Base-by-base conservation (phyloP, 2,113 vertebrate genomes). In the Cephalopterus ornatus region DNA sequence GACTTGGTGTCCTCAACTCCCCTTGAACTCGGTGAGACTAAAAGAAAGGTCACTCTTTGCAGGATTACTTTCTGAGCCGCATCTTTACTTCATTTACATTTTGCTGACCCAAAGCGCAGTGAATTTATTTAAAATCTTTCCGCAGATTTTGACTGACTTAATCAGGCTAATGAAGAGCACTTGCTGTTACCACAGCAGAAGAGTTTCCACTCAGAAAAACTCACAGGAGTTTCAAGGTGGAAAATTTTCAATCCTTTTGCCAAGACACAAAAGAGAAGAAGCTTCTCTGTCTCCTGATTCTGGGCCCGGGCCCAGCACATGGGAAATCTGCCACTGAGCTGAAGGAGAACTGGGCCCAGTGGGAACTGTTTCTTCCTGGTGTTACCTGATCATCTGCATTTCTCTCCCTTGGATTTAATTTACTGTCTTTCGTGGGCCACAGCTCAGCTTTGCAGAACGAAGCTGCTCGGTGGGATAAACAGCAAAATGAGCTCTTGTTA, bases 111-210 rank as follows among this genome's bases (percentile, higher is more conserved):
- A 86, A 74, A 87, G 72, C 47, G 30, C 15, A 32, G 41, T 68
- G 35, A 89, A 86, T 83, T 80, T 42, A 81, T 73, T 80, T 65
- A 44, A 75, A 93, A 88, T 92, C 62, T 73, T 84, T 62, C 28
- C 28, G 37, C 35, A 33, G 67, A 66, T 94, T 93, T 86, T 94
- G 74, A 85, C 50, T 70, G 89, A 93, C 52, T 87, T 59, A 76
- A 95, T 91, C 67, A 86, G 92, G 88, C 65, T 95, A 66, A 77
- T 52, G 83, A 82, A 59, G 68, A 96, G 59, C 55, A 84, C 50
- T 66, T 53, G 10, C 20, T 77, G n/a, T 80, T 66, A 83, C 80
- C 46, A 72, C 15, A 74, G 72, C 35, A 66, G 35, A 47, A 67
- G 82, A 62, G 7, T 71, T 70, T 50, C 37, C 47, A 52, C 62